These are phyloP conservation scores for Phoebastria nigripes DNA, from an alignment of 2,797 vertebrate species.

Conservation along the genomic window DNA sequence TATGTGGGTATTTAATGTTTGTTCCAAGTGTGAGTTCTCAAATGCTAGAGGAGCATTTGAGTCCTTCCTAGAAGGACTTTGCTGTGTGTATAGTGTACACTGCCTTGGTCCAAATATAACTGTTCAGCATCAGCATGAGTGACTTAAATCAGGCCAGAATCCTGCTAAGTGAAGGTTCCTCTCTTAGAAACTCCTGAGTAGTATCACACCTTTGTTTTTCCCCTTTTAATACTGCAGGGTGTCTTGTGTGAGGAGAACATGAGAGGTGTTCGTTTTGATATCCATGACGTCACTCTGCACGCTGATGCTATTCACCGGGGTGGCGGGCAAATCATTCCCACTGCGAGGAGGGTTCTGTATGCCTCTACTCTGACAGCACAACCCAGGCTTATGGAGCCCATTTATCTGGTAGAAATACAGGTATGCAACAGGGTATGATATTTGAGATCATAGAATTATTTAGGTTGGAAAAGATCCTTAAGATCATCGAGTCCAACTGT, in stretches of 20 bases:
- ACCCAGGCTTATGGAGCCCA: conserved; percentile 47
- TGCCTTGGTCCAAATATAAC: background rate
- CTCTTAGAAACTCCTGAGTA: background rate
- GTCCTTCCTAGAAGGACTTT: background rate
- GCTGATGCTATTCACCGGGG: conserved; percentile 41
- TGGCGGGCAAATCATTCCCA: conserved; percentile 46
- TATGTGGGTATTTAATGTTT: no score
- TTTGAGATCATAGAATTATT: background rate
- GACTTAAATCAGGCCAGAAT: background rate
- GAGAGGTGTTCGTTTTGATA: conserved; percentile 18
- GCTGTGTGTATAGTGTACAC: background rate
- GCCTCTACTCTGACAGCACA: conserved; percentile 21
- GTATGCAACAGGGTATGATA: background rate
- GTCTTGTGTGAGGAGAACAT: conserved; percentile 50
- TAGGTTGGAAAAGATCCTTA: background rate
- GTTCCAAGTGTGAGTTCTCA: background rate
- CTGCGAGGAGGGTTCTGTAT: conserved; percentile 26
- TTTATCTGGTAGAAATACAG: conserved; percentile 59
- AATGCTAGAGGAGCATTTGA: background rate
- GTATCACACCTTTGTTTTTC: background rate
- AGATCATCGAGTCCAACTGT: background rate
- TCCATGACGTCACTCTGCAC: conserved; percentile 45
- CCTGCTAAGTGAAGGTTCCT: background rate
- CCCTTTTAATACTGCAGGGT: background rate
- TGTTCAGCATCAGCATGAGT: background rate